A percentile compares a stretch with the other conserved stretches of the same genome.
These are phyloP conservation scores for Mesodorylaimus sp. DNA, from an alignment of 2,888 invertebrate species.

Conservation along the genomic window DNA sequence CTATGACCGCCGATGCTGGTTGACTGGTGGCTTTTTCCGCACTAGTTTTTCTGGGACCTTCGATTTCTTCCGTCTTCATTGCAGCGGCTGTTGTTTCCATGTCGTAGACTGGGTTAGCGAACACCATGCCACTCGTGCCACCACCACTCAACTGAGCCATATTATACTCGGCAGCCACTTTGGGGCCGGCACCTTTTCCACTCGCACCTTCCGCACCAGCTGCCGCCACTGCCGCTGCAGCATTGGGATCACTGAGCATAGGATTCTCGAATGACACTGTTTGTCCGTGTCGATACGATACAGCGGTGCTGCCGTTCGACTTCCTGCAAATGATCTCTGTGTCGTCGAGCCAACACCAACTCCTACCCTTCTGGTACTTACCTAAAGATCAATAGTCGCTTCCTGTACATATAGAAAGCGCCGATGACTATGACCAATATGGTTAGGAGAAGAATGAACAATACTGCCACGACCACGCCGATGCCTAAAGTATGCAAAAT, in stretches of 20 bases:
- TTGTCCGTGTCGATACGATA: constrained; percentile 28
- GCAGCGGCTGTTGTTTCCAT: constrained; percentile 27
- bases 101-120: constrained; percentile 95
- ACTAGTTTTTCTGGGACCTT: not conserved
- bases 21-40: not conserved
- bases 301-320: constrained; percentile 22
- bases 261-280: constrained; percentile 23
- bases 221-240: not conserved
- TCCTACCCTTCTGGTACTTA: too few species aligned
- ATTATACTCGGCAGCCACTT: constrained; percentile 19
- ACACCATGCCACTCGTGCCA: constrained; percentile 51
- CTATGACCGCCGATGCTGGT: constrained; percentile 9
- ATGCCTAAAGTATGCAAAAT: too few species aligned
- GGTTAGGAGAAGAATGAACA: constrained; percentile 1
- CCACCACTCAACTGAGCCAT: constrained; percentile 48
- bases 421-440: not conserved
- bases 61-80: not conserved
- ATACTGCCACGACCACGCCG: not conserved
- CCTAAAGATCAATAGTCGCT: constrained; percentile 19
- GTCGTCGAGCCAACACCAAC: too few species aligned
- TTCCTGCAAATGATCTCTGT: constrained; percentile 10
- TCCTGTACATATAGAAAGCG: constrained; percentile 5
- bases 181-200: constrained; percentile 11
- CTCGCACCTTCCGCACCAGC: not conserved
- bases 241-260: not conserved